Base-by-base conservation (phyloP, 1,140 invertebrate species). In the Babylonia areolata region DNA sequence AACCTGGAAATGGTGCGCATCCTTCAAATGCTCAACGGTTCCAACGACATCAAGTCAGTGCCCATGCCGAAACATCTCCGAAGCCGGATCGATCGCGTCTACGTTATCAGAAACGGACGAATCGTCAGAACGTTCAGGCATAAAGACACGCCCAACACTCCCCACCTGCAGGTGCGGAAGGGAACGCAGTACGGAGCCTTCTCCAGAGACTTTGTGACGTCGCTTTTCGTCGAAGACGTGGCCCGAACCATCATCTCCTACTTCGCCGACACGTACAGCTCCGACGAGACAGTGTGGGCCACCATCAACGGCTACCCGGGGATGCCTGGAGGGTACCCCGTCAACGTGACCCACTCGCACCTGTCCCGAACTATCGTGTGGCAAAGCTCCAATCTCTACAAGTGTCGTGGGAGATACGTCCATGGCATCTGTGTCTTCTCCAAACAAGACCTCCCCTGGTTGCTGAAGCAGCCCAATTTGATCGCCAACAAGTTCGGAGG, bases 401-500 rank as follows among this genome's bases (percentile, higher is more conserved):
- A 2, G 35, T 85, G 84, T 54, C 46, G 15, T 28, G 84, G 84
- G 12, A 9, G 31, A 33, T 85, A 85, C 51, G n/a, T 78, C 2
- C 73, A 54, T 40, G 33, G 75, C 0, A 46, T 85, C 39, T 85
- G 84, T n/a, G 33, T 85, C 20, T 78, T 85, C 17, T 31, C 73
- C 20, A 84, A 89, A 39, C 88, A 79, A 15, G 93, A 94, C 87
- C 84, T 94, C 77, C 87, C 88, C 11, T 91, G 90, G 89, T 81
- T 94, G 3, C 37, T 85, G 12, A 84, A 77, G 3, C 86, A 88
- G 37, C 91, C 88, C 15, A 85, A 93, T 40, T 84, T 93, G 69
- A 87, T 93, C 85, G 92, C 91, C 28, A 94, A 94, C 87, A 94
- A 94, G 85, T 93, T 94, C 84, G 84, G 92, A 79, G 64, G 85